Percentiles rank a stretch among this genome's conserved stretches.
Conservation (phyloP, 2,888 invertebrate species). For the Melangyna quadrimaculata region DNA sequence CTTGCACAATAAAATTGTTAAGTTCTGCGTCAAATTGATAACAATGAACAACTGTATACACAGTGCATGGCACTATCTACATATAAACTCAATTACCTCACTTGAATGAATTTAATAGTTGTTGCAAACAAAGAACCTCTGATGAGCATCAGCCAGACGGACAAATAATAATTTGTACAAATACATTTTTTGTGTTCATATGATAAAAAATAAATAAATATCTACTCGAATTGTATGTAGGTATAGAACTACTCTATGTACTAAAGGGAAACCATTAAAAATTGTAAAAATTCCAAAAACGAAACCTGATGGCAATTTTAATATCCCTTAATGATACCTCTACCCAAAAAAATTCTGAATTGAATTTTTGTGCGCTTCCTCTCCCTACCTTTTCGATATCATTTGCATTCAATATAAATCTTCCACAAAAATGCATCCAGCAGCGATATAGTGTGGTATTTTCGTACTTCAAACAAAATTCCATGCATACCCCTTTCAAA, state of each 20-base stretch:
- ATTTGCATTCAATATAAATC: constrained; percentile 23
- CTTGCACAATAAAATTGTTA: constrained; percentile 6
- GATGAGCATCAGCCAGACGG: constrained; percentile 31
- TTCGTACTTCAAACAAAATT: background rate
- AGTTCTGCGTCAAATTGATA: constrained; percentile 17
- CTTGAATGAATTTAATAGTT: constrained; percentile 34
- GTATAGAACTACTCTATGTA: background rate
- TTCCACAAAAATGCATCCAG: constrained; percentile 39
- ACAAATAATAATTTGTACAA: constrained; percentile 46
- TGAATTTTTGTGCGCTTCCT: constrained; percentile 40
- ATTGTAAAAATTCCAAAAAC: constrained; percentile 51
- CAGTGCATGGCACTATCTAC: too few species aligned
- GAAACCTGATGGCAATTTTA: constrained; percentile 69
- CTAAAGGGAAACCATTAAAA: constrained; percentile 44
- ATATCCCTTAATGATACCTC: constrained; percentile 68
- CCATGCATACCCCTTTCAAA: background rate
- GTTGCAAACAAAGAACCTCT: constrained; percentile 35
- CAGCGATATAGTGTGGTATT: constrained; percentile 7
- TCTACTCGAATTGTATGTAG: background rate
- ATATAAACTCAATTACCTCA: constrained; percentile 25
- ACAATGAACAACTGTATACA: constrained; percentile 3
- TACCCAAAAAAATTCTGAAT: constrained; percentile 42
- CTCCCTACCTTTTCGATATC: background rate
- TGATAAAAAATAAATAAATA: background rate
- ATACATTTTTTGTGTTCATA: background rate